Conservation (phyloP, 2,113 vertebrate genomes). For the Limnothrissa miodon region DNA sequence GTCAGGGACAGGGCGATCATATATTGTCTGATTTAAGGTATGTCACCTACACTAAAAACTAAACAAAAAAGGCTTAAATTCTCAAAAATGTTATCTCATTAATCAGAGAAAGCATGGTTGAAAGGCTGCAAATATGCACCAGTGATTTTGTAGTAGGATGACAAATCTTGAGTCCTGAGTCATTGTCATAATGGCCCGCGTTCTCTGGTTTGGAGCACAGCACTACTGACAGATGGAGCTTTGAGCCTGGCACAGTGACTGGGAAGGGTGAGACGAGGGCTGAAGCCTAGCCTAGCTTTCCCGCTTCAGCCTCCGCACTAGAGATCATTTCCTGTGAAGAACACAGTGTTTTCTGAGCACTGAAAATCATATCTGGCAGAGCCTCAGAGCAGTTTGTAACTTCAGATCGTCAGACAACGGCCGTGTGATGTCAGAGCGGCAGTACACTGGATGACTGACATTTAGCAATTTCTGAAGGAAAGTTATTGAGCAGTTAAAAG, state of each 20-base stretch:
- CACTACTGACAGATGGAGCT: neutral
- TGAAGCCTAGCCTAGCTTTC: neutral
- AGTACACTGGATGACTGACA: slow-evolving; percentile 43
- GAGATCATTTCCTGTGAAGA: neutral
- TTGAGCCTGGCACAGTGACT: neutral
- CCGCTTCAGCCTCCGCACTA: neutral
- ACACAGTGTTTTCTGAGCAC: neutral
- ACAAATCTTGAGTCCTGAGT: neutral
- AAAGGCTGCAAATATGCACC: neutral
- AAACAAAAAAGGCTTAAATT: too few relatives aligned
- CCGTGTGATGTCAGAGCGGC: neutral
- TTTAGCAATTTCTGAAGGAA: slow-evolving; percentile 37
- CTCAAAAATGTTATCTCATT: too few relatives aligned
- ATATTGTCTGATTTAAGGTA: too few relatives aligned
- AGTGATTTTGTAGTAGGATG: neutral
- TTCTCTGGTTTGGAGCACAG: neutral
- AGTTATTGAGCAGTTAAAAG: slow-evolving; percentile 44
- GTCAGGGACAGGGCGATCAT: too few relatives aligned
- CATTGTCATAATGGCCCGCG: neutral
- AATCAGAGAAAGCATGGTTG: too few relatives aligned
- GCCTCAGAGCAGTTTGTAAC: neutral
- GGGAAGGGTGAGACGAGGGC: neutral
- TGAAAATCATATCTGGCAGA: neutral
- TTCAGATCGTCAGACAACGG: neutral
- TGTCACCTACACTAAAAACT: too few relatives aligned